phyloP scores from a whole-genome alignment of 2,113 vertebrate genomes.

The Prunella fulvescens region DNA sequence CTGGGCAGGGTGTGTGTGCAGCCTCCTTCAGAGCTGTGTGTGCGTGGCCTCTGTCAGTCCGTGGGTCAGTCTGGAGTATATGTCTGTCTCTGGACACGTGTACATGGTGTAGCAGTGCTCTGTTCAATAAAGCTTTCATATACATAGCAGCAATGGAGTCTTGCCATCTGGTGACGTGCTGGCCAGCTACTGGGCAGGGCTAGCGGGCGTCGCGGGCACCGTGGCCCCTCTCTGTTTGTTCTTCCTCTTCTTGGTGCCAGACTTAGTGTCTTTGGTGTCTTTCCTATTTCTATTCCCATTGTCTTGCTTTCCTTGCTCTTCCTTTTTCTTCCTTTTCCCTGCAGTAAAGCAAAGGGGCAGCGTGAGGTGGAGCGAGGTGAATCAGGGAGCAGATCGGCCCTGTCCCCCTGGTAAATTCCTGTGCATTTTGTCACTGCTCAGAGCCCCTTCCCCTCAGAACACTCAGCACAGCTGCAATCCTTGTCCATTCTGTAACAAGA shows the following conservation, averaged over 20 bases:
- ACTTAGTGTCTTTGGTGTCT: constrained; percentile 71
- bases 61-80: constrained; percentile 1
- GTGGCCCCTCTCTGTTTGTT: constrained; percentile 73
- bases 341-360: constrained; percentile 24
- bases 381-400: fast-evolving
- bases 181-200: constrained; percentile 75
- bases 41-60: background rate
- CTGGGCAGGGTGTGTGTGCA: background rate
- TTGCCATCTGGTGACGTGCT: background rate
- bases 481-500: background rate
- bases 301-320: constrained; percentile 71
- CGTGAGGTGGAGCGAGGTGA: background rate
- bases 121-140: constrained; percentile 66
- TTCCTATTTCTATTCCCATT: constrained; percentile 72
- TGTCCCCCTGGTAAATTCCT: background rate
- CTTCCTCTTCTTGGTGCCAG: constrained; percentile 78
- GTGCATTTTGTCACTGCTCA: background rate
- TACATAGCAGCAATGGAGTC: constrained; percentile 64
- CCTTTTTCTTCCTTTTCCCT: constrained; percentile 78
- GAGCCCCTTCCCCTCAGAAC: background rate
- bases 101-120: constrained; percentile 37
- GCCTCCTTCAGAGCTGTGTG: background rate
- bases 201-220: constrained; percentile 63
- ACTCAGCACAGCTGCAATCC: background rate
- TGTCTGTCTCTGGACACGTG: background rate